Evolutionary conservation across 2,888 invertebrate genomes (phyloP).

Genomic region (Parnassius smintheus): DNA sequence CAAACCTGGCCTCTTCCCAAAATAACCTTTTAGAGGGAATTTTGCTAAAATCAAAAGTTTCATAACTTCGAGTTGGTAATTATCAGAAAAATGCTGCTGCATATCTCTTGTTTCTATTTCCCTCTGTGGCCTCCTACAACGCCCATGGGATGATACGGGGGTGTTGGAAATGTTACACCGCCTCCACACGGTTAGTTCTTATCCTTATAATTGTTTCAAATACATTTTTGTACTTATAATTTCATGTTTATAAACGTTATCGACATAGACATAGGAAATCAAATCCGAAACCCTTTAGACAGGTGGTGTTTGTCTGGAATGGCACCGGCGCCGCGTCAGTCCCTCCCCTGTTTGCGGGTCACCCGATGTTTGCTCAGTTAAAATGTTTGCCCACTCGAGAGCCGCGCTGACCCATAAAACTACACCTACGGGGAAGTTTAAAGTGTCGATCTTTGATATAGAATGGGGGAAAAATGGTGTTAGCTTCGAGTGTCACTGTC

Average conservation of each 20-base stretch:
- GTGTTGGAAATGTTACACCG: too few relatives aligned
- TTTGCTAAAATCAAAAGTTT: too few relatives aligned
- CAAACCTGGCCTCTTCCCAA: too few relatives aligned
- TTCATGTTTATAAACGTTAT: not conserved
- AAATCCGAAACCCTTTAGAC: constrained; percentile 21
- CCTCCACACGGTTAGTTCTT: too few relatives aligned
- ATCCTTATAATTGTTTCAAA: not conserved
- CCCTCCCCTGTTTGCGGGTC: constrained; percentile 42
- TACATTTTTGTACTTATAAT: not conserved
- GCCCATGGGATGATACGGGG: too few relatives aligned
- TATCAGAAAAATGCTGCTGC: too few relatives aligned
- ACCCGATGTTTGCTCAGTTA: constrained; percentile 62
- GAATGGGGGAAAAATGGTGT: constrained; percentile 27
- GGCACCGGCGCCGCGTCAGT: constrained; percentile 14
- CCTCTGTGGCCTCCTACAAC: too few relatives aligned
- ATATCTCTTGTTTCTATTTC: too few relatives aligned
- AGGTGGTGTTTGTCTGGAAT: constrained; percentile 35
- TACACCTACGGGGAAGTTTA: constrained; percentile 32
- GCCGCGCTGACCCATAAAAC: constrained; percentile 45
- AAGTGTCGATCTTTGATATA: constrained; percentile 33
- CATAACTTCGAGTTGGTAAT: too few relatives aligned
- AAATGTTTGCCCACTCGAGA: constrained; percentile 64
- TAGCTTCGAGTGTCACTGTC: constrained; percentile 24
- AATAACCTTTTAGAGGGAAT: too few relatives aligned
- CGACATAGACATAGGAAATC: constrained; percentile 8